Evolutionary conservation across 2,113 vertebrate species (phyloP).

Genomic region (Porphyrio hochstetteri): DNA sequence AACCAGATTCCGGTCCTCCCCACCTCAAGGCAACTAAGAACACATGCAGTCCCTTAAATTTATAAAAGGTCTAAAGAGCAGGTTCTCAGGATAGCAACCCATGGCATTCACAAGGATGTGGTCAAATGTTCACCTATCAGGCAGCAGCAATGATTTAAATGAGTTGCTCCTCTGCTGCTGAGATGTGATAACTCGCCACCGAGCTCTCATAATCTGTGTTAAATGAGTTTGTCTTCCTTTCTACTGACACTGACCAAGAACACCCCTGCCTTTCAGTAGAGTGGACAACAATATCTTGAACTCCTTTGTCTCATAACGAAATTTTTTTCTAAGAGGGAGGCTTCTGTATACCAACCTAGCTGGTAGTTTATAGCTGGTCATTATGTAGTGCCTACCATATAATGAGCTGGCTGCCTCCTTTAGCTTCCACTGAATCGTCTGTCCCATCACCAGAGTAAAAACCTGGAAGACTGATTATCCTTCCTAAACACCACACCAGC

Average conservation of each 20-base stretch:
- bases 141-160: neutral
- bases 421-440: rapidly evolving
- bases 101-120: neutral
- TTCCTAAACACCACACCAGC: neutral
- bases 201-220: neutral
- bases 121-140: neutral
- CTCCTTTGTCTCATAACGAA: neutral
- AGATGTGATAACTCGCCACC: neutral
- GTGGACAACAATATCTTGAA: neutral
- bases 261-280: neutral
- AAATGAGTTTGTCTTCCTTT: neutral
- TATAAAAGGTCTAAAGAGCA: neutral
- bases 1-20: neutral
- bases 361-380: neutral
- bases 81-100: neutral
- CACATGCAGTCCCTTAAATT: neutral
- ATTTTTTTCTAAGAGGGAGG: neutral
- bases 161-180: neutral
- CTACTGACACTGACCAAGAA: neutral
- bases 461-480: neutral
- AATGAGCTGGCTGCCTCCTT: neutral
- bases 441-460: neutral
- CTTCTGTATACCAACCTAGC: neutral
- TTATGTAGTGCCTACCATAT: rapidly evolving
- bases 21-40: neutral